Evolutionary conservation across 2,113 vertebrate genomes (phyloP).

Genomic region (Phasianus colchicus): DNA sequence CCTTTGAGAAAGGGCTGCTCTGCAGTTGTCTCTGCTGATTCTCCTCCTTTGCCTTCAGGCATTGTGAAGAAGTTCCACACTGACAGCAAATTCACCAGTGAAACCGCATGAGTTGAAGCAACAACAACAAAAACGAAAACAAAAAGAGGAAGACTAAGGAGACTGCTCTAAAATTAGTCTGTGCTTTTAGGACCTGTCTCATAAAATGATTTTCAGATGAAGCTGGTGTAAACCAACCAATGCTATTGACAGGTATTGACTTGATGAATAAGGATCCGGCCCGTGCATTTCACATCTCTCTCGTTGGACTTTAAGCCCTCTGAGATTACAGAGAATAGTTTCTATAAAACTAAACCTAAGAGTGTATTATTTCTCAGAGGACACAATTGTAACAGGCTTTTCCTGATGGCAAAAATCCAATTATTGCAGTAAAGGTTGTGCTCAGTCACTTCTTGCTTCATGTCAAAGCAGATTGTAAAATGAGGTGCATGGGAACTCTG

Average conservation of each 20-base stretch:
- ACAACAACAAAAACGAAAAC: not conserved
- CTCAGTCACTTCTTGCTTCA: slow-evolving; percentile 55
- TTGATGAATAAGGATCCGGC: not conserved
- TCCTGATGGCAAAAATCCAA: slow-evolving; percentile 75
- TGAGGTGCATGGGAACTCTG: slow-evolving; percentile 41
- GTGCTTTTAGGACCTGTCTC: not conserved
- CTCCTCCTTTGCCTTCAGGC: not conserved
- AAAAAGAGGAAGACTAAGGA: not conserved
- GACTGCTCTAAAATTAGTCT: slow-evolving; percentile 33
- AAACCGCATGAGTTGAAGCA: not conserved
- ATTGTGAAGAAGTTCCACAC: not conserved
- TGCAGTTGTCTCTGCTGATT: not conserved
- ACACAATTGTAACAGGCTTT: slow-evolving; percentile 59
- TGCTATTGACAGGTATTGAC: not conserved
- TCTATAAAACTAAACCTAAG: slow-evolving; percentile 67
- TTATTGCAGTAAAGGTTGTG: slow-evolving; percentile 66
- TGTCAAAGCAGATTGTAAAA: slow-evolving; percentile 64
- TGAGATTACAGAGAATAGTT: slow-evolving; percentile 62
- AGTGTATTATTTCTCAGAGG: slow-evolving; percentile 71
- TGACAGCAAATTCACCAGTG: not conserved
- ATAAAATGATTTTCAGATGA: not conserved
- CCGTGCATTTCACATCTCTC: not conserved
- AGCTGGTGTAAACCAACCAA: not conserved
- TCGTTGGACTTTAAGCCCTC: slow-evolving; percentile 23
- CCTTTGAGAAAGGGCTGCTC: not conserved